phyloP scores from a whole-genome alignment of 2,113 vertebrate species.

The Rhizomys pruinosus region DNA sequence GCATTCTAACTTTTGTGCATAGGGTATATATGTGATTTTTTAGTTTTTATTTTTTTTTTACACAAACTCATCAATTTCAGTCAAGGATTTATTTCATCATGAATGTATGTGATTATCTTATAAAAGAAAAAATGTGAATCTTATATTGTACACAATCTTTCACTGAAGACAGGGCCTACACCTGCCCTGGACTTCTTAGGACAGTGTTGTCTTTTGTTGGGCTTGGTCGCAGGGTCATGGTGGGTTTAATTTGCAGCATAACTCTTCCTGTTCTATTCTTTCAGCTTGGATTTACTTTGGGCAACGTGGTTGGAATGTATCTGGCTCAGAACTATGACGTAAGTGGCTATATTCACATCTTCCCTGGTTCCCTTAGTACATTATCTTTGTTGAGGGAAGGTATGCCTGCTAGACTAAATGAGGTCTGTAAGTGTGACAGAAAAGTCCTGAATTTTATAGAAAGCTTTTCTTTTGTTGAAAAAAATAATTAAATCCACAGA shows the following conservation, averaged over 20 bases:
- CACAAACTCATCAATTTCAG: too few species aligned
- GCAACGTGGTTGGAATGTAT: conserved; percentile 98
- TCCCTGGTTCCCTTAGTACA: background rate
- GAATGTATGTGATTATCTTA: background rate
- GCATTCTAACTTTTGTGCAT: background rate
- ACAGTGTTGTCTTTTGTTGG: background rate
- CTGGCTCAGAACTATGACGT: conserved; percentile 99
- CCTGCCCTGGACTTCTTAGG: background rate
- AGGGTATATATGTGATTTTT: background rate
- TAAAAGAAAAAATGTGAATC: conserved; percentile 21
- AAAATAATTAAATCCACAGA: background rate
- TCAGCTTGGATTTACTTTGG: conserved; percentile 96
- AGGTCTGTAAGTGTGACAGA: background rate
- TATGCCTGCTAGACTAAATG: background rate
- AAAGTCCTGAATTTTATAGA: conserved; percentile 13
- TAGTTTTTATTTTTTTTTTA: too few species aligned
- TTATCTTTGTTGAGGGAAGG: background rate
- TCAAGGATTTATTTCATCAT: too few species aligned
- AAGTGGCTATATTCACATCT: conserved; percentile 74
- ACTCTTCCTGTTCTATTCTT: conserved; percentile 70
- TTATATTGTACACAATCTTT: background rate
- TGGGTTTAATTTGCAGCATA: conserved; percentile 17
- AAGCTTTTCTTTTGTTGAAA: conserved; percentile 11
- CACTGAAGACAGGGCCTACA: background rate
- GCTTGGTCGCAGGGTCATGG: background rate